These are phyloP conservation scores for Mayetiola destructor DNA, from an alignment of 2,888 invertebrate genomes.

Conservation along the genomic window DNA sequence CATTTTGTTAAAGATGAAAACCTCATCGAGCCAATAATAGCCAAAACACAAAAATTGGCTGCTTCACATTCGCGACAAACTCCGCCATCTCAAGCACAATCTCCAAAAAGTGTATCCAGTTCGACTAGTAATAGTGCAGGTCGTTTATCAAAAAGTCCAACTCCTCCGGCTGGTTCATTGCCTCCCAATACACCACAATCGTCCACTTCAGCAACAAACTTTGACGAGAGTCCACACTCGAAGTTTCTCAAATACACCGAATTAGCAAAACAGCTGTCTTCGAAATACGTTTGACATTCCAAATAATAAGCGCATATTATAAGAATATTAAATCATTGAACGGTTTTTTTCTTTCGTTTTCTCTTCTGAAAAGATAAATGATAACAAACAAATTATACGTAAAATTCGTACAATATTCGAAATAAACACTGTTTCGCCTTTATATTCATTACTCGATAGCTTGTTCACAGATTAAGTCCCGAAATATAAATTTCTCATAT, in stretches of 20 bases:
- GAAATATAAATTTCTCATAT: too few species aligned
- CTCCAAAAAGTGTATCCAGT: conserved; percentile 30
- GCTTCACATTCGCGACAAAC: conserved; percentile 28
- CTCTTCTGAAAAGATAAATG: neutral
- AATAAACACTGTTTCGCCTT: neutral
- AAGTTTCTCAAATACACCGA: conserved; percentile 98
- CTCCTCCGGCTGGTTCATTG: conserved; percentile 23
- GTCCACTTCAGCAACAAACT: conserved; percentile 37
- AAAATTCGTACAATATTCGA: neutral
- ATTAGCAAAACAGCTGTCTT: conserved; percentile 93
- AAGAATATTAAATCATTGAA: too few species aligned
- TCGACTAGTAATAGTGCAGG: conserved; percentile 24
- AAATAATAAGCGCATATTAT: conserved; percentile 16
- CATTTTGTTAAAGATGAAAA: conserved; percentile 89
- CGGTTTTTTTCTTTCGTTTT: too few species aligned
- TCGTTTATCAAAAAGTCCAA: conserved; percentile 23
- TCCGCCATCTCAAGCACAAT: conserved; percentile 35
- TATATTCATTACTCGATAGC: neutral
- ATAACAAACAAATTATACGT: neutral
- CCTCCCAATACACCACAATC: conserved; percentile 33
- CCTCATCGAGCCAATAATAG: conserved; percentile 57
- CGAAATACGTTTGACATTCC: conserved; percentile 74
- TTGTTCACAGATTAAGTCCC: neutral
- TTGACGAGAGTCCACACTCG: conserved; percentile 87
- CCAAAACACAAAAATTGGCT: conserved; percentile 16